A percentile compares a stretch with the other conserved stretches of the same genome.
Conservation (phyloP, 2,113 vertebrate genomes). For the Paedocypris sp. region DNA sequence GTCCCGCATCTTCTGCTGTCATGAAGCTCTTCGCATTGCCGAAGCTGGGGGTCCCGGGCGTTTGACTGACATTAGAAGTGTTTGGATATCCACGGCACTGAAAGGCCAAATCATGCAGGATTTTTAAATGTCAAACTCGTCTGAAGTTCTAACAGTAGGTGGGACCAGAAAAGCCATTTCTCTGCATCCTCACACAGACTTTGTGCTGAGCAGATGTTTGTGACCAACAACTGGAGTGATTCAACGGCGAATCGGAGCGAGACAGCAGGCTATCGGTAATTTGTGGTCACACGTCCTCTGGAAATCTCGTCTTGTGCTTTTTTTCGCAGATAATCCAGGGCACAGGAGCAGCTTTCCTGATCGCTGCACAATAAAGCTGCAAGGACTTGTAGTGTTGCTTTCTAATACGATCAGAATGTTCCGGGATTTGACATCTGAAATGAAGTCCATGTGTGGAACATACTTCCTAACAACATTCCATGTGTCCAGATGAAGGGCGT, state of each 20-base stretch:
- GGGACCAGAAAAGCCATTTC: neutral
- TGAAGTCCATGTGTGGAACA: neutral
- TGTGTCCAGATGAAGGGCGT: neutral
- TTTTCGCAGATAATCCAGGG: neutral
- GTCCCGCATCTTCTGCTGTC: neutral
- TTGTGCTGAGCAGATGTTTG: neutral
- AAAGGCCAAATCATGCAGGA: conserved; percentile 32
- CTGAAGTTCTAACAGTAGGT: conserved; percentile 8
- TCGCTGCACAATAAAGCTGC: neutral
- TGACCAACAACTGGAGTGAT: neutral
- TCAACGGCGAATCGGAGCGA: too few relatives aligned
- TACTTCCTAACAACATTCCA: neutral
- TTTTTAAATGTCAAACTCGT: conserved; percentile 31
- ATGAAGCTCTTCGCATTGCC: neutral
- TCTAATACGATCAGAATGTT: neutral
- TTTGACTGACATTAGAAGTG: conserved; percentile 28
- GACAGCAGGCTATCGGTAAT: too few relatives aligned
- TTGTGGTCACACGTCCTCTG: neutral
- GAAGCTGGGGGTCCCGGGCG: neutral
- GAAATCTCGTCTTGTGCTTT: too few relatives aligned
- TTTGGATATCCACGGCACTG: conserved; percentile 25
- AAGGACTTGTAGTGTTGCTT: neutral
- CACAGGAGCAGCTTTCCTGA: neutral
- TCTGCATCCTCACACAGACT: conserved; percentile 10
- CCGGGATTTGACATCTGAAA: neutral